Evolutionary conservation across 2,113 vertebrate species (phyloP), one percentile per base, ranked within the genome.

Genomic region (Columba janthina): DNA sequence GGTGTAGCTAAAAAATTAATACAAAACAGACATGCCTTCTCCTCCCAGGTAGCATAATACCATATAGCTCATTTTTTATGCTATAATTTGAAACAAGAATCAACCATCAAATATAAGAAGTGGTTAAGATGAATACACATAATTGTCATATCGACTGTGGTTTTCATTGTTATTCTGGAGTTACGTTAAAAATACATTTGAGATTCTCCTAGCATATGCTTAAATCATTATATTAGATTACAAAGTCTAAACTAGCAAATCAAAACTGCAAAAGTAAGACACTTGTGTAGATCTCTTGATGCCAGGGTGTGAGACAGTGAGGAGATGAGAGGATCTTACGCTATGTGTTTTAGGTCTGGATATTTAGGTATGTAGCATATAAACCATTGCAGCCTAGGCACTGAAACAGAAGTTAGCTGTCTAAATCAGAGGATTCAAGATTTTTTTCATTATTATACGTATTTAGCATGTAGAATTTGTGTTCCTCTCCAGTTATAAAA

Each of bases 131-230:
- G 42, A 87, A 69, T 36, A 56, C 2, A 81, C 1, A 5, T 32
- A 71, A 74, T 8, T 67, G 42, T 71, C 61, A 81, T 14, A 38
- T 10, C 54, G 32, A 34, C 32, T 65, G 29, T 56, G 17, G 6
- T 6, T 77, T 65, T 85, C 5, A 1, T 29, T 82, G 9, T 70
- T 79, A 76, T 80, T 73, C 25, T 58, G 66, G 31, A 70, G 20
- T 60, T 57, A 65, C 38, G 61, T 85, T 34, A 77, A 82, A 89
- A 94, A 89, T 28, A 93, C 53, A 88, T 75, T 51, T 57, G 50
- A 90, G 40, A 84, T 20, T 22, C 86, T 84, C 84, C 48, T 71
- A 80, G 11, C 15, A 22, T 31, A 42, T 42, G 13, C 57, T 88
- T 77, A 56, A 71, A 92, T 80, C 24, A 34, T 64, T 19, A 20